Conservation (phyloP, 2,888 invertebrate species). For the Agonopterix subpropinquella region DNA sequence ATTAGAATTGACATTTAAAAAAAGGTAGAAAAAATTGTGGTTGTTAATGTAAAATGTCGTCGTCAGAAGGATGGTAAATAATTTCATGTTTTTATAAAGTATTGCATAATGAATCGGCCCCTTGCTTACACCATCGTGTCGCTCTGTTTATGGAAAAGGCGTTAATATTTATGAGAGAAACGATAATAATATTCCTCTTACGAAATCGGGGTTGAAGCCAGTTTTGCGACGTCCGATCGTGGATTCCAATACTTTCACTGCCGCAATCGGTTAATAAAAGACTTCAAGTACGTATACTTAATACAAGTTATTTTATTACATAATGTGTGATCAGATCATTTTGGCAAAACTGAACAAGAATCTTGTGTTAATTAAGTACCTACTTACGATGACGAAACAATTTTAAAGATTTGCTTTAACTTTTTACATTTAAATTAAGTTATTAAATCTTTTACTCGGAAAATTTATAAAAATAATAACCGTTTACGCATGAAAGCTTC, state of each 20-base stretch:
- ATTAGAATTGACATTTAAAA: too few relatives aligned
- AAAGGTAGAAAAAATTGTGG: too few relatives aligned
- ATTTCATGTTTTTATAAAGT: conserved; percentile 11
- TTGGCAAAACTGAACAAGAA: too few relatives aligned
- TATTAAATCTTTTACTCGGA: neutral
- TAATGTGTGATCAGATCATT: too few relatives aligned
- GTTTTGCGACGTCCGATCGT: conserved; percentile 9
- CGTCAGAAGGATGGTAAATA: too few relatives aligned
- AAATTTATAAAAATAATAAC: conserved; percentile 1
- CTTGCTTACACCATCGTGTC: conserved; percentile 18
- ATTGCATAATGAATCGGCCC: conserved; percentile 29
- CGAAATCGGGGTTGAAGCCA: conserved; percentile 11
- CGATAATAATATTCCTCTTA: conserved; percentile 10
- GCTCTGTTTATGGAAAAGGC: conserved; percentile 19
- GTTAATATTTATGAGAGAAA: conserved; percentile 17
- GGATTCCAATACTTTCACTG: conserved; percentile 12
- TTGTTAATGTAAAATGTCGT: too few relatives aligned
- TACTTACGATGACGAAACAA: too few relatives aligned
- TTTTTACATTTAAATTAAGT: neutral
- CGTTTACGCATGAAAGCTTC: neutral
- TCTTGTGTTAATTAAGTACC: too few relatives aligned
- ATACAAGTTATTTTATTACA: too few relatives aligned
- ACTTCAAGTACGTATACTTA: too few relatives aligned
- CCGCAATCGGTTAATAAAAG: neutral
- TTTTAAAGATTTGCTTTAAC: too few relatives aligned